Evolutionary conservation across 2,888 invertebrate genomes (phyloP).

Genomic region (Gerris lacustris): DNA sequence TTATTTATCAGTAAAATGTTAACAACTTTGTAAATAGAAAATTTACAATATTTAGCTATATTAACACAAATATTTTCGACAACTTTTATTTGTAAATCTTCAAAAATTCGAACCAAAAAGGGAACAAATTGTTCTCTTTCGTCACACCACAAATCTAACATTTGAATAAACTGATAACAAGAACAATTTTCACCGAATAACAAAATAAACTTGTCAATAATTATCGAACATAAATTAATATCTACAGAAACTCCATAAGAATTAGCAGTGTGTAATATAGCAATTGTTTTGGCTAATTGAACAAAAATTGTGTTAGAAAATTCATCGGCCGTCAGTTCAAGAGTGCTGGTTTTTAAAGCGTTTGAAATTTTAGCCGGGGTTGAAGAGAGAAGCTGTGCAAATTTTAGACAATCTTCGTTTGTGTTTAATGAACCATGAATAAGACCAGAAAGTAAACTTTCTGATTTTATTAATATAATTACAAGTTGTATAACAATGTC

Average conservation of each 20-base stretch:
- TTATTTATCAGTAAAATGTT: slow-evolving; percentile 43
- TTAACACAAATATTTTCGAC: slow-evolving; percentile 47
- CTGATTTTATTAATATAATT: slow-evolving; percentile 44
- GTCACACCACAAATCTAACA: slow-evolving; percentile 44
- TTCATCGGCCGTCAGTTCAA: slow-evolving; percentile 40
- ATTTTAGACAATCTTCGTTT: slow-evolving; percentile 35
- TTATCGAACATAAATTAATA: not conserved
- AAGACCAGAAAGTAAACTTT: slow-evolving; percentile 45
- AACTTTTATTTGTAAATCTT: slow-evolving; percentile 45
- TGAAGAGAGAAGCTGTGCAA: slow-evolving; percentile 50
- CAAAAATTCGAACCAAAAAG: slow-evolving; percentile 41
- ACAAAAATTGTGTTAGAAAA: slow-evolving; percentile 48
- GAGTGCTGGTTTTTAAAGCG: slow-evolving; percentile 44
- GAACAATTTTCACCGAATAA: no score
- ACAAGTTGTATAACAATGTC: slow-evolving; percentile 39
- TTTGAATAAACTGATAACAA: slow-evolving; percentile 39
- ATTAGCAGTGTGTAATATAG: slow-evolving; percentile 42
- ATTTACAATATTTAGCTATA: slow-evolving; percentile 39
- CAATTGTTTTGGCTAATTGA: slow-evolving; percentile 48
- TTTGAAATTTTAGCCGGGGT: slow-evolving; percentile 62
- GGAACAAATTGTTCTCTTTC: slow-evolving; percentile 29
- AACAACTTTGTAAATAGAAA: slow-evolving; percentile 39
- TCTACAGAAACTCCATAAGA: not conserved
- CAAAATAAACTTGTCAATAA: no score
- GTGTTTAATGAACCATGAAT: not conserved